A percentile compares a stretch with the other conserved stretches of the same genome.
phyloP scores from a whole-genome alignment of 1,140 invertebrate genomes.

The Drosophila ananassae region DNA sequence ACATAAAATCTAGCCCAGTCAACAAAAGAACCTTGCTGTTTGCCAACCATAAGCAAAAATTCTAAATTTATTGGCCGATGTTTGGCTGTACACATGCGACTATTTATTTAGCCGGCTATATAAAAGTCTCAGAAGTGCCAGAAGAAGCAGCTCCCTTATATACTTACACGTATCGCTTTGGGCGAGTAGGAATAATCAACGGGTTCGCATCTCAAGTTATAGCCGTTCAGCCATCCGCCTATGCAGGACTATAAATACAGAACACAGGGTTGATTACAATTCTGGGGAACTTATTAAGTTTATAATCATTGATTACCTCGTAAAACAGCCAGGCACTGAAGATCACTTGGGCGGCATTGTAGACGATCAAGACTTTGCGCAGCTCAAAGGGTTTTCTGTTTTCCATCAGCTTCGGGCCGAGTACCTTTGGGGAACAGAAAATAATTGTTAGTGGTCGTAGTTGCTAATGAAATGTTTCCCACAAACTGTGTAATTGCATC shows the following conservation, averaged over 20 bases:
- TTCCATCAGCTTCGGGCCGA: slow-evolving; percentile 95
- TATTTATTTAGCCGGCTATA: slow-evolving; percentile 13
- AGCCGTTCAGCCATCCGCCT: slow-evolving; percentile 90
- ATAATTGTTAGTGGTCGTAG: neutral
- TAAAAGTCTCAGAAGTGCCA: neutral
- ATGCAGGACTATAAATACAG: slow-evolving; percentile 85
- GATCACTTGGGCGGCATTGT: slow-evolving; percentile 94
- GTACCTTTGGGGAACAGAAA: slow-evolving; percentile 85
- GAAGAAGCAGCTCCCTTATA: slow-evolving; percentile 3
- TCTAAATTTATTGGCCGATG: slow-evolving; percentile 16
- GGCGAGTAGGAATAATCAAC: slow-evolving; percentile 93
- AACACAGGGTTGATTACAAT: slow-evolving; percentile 14
- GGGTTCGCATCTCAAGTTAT: slow-evolving; percentile 95
- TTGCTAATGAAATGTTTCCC: neutral
- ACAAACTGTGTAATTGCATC: slow-evolving; percentile 11
- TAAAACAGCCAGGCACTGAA: slow-evolving; percentile 93
- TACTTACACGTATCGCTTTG: slow-evolving; percentile 91
- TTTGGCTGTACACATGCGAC: slow-evolving; percentile 1
- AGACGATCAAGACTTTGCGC: slow-evolving; percentile 90
- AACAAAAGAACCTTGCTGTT: slow-evolving; percentile 52
- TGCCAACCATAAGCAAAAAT: slow-evolving; percentile 25
- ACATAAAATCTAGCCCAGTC: slow-evolving; percentile 66
- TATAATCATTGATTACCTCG: slow-evolving; percentile 86
- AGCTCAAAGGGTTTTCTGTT: slow-evolving; percentile 94
- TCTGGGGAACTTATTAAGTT: slow-evolving; percentile 1